Evolutionary conservation across 2,113 vertebrate species (phyloP), one percentile per base, ranked within the genome.

Genomic region (Boulengerochromis microlepis): DNA sequence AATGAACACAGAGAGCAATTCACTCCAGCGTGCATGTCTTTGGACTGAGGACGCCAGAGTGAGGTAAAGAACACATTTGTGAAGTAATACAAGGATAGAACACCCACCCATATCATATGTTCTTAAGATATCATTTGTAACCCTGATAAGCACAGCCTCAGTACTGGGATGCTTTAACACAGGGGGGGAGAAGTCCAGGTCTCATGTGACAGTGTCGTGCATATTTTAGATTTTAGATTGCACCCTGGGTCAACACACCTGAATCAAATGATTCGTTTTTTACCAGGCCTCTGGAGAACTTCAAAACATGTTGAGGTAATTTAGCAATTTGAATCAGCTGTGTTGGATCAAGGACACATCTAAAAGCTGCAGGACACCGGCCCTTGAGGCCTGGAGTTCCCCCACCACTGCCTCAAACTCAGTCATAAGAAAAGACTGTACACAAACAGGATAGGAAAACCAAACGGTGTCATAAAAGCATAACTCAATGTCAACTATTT

Each of bases 401-500:
- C 31, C 3, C 33, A 35, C 10, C 31, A 35, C 18, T 66, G 2
- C 33, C 33, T 66, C 33, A 38, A 38, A 38, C 61, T 66, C 33
- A 2, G 2, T 74, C 8, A 74, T 29, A 29, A 71, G n/a, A 71
- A 45, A 74, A 18, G 24, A 47, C 15, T 8, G 71, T 19, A 8
- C 42, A 76, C 24, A 29, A 50, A 47, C 40, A 29, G 16, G 45
- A 31, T 5, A 78, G 53, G 19, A 76, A 19, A 74, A 38, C 22
- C 35, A 85, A 57, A 84, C 22, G 0, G 10, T n/a, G 3, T 15
- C 40, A 24, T 54, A 29, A 18, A 76, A 83, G 24, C 42, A 53
- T 19, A 81, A 56, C 66, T 90, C 33, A 53, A 61, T 71, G 89
- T 74, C 81, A 86, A 81, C 85, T 13, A 54, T 95, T 94, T 93